Base-by-base conservation (phyloP, 2,113 vertebrate species). In the Spheniscus mendiculus region DNA sequence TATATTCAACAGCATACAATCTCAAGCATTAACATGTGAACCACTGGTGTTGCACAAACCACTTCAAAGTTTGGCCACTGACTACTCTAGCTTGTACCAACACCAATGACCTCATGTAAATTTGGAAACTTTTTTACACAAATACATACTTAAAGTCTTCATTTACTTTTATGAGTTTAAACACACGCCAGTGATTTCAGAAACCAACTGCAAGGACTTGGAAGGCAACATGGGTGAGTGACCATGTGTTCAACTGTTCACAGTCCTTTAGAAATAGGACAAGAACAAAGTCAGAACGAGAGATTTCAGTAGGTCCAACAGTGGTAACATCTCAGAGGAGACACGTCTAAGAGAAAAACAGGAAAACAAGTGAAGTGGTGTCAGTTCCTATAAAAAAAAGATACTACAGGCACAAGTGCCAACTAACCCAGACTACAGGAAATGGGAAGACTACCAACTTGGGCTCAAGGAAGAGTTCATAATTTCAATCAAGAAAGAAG, bases 161-260 rank as follows among this genome's bases (percentile, higher is more conserved):
- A 95, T 94, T 94, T 95, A 90, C 52, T 94, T 95, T 96, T 93
- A 44, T 71, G 84, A 85, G 90, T 89, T 96, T 83, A 76, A 95
- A 94, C 52, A 90, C 47, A 69, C 3, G 44, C 71, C 93, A 80
- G 36, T 15, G 87, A 97, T 96, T 97, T 95, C 89, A 73, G 72
- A 87, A 94, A 96, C 52, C 89, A 92, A 83, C 66, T 93, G 94
- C 74, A 90, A 96, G 89, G 49, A 40, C 52, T 2, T 87, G 70
- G 61, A 90, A 80, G 45, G 58, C 23, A 89, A 30, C 16, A 19
- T 2, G 16, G 17, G 32, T n/a, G 53, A 95, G 80, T 18, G 45
- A 90, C 16, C 3, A 0, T 4, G 14, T 42, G 58, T 62, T 72
- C 58, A 92, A 44, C 5, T 25, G 47, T 36, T 21, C 34, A 11